These are phyloP conservation scores for Sceloporus tristichus DNA, from an alignment of 2,113 vertebrate species.

Conservation along the genomic window DNA sequence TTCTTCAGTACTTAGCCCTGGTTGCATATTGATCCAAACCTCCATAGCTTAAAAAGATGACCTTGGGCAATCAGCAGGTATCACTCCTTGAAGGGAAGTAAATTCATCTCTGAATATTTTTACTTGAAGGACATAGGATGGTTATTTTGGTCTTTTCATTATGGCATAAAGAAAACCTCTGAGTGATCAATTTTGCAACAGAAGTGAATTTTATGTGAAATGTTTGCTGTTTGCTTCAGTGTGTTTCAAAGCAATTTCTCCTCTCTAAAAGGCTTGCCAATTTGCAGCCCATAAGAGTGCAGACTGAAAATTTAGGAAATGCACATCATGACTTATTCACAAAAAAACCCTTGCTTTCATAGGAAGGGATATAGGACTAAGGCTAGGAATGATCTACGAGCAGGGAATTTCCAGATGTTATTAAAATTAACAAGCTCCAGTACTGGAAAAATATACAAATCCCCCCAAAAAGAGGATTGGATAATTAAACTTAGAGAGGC, in stretches of 20 bases:
- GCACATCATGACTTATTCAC: slow-evolving; percentile 39
- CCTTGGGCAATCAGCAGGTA: background rate
- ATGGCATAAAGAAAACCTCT: slow-evolving; percentile 47
- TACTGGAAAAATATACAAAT: too few relatives aligned
- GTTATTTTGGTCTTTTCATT: slow-evolving; percentile 14
- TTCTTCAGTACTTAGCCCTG: background rate
- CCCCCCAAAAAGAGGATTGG: too few relatives aligned
- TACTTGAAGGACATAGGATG: slow-evolving; percentile 9
- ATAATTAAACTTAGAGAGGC: too few relatives aligned
- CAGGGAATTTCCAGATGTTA: background rate
- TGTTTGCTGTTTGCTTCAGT: slow-evolving; percentile 47
- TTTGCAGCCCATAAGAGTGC: slow-evolving; percentile 73
- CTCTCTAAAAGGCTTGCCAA: slow-evolving; percentile 54
- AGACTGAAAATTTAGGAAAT: slow-evolving; percentile 69
- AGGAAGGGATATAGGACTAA: slow-evolving; percentile 43
- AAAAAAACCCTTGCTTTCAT: slow-evolving; percentile 58
- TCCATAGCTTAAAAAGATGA: background rate
- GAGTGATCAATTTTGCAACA: slow-evolving; percentile 50
- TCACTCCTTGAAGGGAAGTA: background rate
- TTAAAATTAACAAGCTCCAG: background rate
- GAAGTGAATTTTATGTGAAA: slow-evolving; percentile 61
- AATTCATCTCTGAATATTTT: slow-evolving; percentile 16
- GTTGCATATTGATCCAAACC: background rate
- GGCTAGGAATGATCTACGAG: slow-evolving; percentile 48
- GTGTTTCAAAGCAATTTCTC: slow-evolving; percentile 56